Conservation (phyloP, 2,113 vertebrate species). For the Romanogobio albipinnatus region DNA sequence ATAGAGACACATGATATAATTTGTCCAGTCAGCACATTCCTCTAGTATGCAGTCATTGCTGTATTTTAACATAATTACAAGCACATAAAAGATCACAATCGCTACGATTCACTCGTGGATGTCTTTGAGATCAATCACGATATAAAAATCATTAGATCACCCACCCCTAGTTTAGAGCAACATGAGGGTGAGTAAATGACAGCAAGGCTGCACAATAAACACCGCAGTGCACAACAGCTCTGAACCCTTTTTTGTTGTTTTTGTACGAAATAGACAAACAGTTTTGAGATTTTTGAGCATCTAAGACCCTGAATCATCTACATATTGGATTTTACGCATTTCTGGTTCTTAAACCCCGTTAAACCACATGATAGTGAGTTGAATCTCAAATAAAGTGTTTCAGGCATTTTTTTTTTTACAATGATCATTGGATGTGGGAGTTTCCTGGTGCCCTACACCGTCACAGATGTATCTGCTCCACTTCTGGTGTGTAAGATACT, state of each 20-base stretch:
- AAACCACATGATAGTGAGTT: not conserved
- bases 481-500: slow-evolving; percentile 52
- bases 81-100: too few relatives aligned
- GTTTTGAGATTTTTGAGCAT: not conserved
- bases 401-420: not conserved
- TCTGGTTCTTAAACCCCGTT: slow-evolving; percentile 10
- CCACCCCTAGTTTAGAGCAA: too few relatives aligned
- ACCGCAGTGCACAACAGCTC: not conserved
- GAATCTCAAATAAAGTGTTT: slow-evolving; percentile 26
- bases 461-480: slow-evolving; percentile 28
- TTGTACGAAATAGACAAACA: not conserved
- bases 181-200: not conserved
- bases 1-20: too few relatives aligned
- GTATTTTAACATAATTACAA: too few relatives aligned
- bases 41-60: too few relatives aligned
- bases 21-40: too few relatives aligned
- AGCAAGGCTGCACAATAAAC: not conserved
- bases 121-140: too few relatives aligned
- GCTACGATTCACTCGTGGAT: too few relatives aligned
- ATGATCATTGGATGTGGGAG: slow-evolving; percentile 27
- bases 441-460: slow-evolving; percentile 9
- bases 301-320: not conserved
- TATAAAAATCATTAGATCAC: too few relatives aligned
- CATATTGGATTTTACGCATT: not conserved
- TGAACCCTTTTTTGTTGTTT: not conserved